phyloP scores from a whole-genome alignment of 2,113 vertebrate genomes.

The Antechinus stuartii region DNA sequence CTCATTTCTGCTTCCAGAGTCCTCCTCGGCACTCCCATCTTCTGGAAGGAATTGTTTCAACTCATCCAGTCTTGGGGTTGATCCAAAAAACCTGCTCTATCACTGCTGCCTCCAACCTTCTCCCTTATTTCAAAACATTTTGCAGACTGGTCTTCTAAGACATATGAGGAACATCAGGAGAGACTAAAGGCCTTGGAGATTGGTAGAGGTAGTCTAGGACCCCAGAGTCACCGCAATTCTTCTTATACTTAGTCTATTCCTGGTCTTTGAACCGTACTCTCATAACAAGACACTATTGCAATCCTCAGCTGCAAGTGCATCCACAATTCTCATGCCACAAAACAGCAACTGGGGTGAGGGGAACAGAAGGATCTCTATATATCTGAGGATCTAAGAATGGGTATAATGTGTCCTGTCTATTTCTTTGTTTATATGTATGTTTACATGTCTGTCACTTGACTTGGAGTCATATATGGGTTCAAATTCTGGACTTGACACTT shows the following conservation, averaged over 20 bases:
- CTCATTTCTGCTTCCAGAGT: not conserved
- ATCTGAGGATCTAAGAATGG: not conserved
- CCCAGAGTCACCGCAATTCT: not conserved
- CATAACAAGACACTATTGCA: not conserved
- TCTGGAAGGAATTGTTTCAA: not conserved
- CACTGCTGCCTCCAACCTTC: not conserved
- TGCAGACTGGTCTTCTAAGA: not conserved
- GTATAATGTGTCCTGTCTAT: not conserved
- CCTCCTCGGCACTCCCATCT: not conserved
- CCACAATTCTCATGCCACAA: not conserved
- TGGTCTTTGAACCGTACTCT: too few species aligned
- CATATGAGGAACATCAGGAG: not conserved
- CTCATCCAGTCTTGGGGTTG: not conserved
- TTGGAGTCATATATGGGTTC: not conserved
- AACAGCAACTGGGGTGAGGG: not conserved
- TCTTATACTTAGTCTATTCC: not conserved
- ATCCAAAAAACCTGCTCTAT: not conserved
- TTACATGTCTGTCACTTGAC: not conserved
- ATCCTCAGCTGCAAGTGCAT: not conserved
- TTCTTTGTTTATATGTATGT: not conserved
- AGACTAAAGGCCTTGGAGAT: not conserved
- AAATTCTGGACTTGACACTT: not conserved
- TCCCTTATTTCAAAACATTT: not conserved
- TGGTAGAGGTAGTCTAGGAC: too few species aligned
- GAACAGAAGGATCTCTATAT: not conserved